Base-by-base conservation (phyloP, 2,797 vertebrate genomes). In the Pseudochaenichthys georgianus region DNA sequence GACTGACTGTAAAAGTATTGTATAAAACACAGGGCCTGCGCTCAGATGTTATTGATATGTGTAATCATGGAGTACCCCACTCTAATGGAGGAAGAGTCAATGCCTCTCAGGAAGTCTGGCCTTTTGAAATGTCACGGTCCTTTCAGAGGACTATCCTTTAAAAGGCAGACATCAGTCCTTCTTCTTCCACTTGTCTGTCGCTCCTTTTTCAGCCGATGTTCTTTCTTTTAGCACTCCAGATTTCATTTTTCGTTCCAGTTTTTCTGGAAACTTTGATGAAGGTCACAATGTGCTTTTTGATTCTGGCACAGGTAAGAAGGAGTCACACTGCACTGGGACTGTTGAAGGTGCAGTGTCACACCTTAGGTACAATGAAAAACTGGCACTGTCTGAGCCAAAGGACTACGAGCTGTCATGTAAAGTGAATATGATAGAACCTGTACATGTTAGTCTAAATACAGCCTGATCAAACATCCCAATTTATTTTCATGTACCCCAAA, bases 61-160 rank as follows among this genome's bases (percentile, higher is more conserved):
- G 79, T 87, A 92, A 88, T 90, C 89, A 86, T 87, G 77, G 70
- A 86, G 61, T 78, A 73, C 60, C 78, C 81, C 73, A 38, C 76
- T 77, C 80, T 89, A 91, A 92, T 92, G 80, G 87, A 86, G 78
- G 78, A 86, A 90, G 85, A 88, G 84, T 90, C 83, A 48, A 38
- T 86, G 88, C 84, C 88, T 92, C 80, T 93, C 88, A 87, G 89
- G 90, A 92, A 90, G 84, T 90, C 88, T 93, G 92, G 90, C 90
- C 87, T 93, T 93, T 94, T 91, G 76, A 94, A 93, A 94, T 93
- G 92, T 91, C 91, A 93, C 86, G 85, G 86, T 78, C 79, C 19
- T 91, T 91, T 91, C 77, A 90, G 82, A 83, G 64, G 82, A 83
- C 87, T 59, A 80, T 91, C 84, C 77, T 87, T 89, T 85, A 77